Evolutionary conservation across 2,888 invertebrate genomes (phyloP), one percentile per base, ranked within the genome.

Genomic region (Andrena fulva): DNA sequence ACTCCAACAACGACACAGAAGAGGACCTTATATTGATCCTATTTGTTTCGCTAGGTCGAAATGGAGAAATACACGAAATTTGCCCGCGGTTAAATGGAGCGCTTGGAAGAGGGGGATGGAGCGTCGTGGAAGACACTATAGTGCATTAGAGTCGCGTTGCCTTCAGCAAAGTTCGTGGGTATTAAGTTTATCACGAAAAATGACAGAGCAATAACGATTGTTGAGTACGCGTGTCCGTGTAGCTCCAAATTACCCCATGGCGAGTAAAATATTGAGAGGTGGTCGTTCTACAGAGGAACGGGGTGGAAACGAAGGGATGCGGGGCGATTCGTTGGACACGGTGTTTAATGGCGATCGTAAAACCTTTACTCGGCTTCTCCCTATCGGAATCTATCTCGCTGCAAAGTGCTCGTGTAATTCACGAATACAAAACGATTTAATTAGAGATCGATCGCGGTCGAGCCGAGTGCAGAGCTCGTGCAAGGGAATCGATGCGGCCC

Each of bases 341-440:
- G 56, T 83, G 76, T 69, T 79, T 84, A 85, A 85, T 80, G 62
- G 64, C 52, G 56, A 71, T 76, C 81, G 80, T 84, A 84, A 78
- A 81, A 77, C 67, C 71, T 77, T 82, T 82, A 78, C 82, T 86
- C 70, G 72, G 33, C 29, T 24, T 48, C 50, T 20, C 10, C 42
- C 56, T 29, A 64, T 75, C 48, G 20, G 67, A 71, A 77, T 79
- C 72, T 74, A 77, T 85, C 70, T 68, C 66, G 33, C 42, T 48
- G 62, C 31, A 52, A 33, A 79, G 54, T 12, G 71, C 52, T 74
- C 79, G 56, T 50, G 78, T 82, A 76, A 79, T 75, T 82, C 67
- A 70, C 66, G 75, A 62, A 77, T 85, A 76, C 81, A 77, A 87
- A 87, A 74, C 80, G 82, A 85, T 87, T 80, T 85, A 86, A 87